Evolutionary conservation across 2,888 invertebrate genomes (phyloP).

Genomic region (Nymphalis urticae): DNA sequence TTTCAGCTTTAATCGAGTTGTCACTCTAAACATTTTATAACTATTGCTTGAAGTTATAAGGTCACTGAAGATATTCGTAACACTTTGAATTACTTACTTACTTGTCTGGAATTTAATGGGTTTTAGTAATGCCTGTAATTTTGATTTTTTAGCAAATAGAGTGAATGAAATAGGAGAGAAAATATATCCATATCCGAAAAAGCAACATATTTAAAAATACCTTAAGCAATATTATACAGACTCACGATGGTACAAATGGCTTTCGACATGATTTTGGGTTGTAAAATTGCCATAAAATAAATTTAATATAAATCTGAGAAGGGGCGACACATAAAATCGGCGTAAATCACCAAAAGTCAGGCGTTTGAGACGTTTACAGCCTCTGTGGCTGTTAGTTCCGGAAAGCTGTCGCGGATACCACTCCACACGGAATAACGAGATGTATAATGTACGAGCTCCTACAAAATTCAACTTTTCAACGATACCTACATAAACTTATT

Average conservation of each 20-base stretch:
- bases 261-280: constrained; percentile 68
- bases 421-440: constrained; percentile 65
- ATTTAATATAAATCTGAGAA: constrained; percentile 75
- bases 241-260: constrained; percentile 53
- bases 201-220: neutral
- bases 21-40: too few relatives aligned
- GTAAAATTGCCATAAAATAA: constrained; percentile 78
- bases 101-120: too few relatives aligned
- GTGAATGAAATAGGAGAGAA: neutral
- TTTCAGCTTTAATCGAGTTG: too few relatives aligned
- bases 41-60: too few relatives aligned
- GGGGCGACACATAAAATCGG: constrained; percentile 78
- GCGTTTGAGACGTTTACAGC: constrained; percentile 78
- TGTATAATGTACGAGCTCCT: constrained; percentile 52
- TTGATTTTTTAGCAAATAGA: neutral
- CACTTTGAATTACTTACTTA: too few relatives aligned
- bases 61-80: too few relatives aligned
- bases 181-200: neutral
- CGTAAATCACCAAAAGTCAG: constrained; percentile 80
- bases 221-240: neutral
- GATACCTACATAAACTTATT: constrained; percentile 7
- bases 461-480: constrained; percentile 15
- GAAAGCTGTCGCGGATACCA: constrained; percentile 59
- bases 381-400: constrained; percentile 73
- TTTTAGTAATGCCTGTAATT: too few relatives aligned